Conservation (phyloP, 2,888 invertebrate genomes). For the Catocala fraxini region DNA sequence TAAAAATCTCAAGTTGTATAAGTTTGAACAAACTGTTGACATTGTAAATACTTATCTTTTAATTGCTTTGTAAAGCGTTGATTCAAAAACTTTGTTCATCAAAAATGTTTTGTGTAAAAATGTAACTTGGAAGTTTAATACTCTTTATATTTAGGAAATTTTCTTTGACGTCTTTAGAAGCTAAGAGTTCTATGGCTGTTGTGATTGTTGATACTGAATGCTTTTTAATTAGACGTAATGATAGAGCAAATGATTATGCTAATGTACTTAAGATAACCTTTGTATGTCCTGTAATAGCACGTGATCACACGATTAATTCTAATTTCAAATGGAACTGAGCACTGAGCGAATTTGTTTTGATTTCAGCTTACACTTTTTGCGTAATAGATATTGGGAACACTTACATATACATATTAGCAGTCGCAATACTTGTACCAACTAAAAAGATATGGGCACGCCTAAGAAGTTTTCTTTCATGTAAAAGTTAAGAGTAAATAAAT, state of each 20-base stretch:
- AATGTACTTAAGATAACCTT: slow-evolving; percentile 8
- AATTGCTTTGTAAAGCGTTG: slow-evolving; percentile 61
- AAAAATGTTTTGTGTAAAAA: slow-evolving; percentile 61
- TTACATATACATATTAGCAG: background rate
- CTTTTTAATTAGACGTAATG: slow-evolving; percentile 38
- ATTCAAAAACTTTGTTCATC: slow-evolving; percentile 65
- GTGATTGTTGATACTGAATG: slow-evolving; percentile 35
- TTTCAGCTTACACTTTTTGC: background rate
- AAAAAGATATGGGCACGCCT: background rate
- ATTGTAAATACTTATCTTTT: slow-evolving; percentile 53
- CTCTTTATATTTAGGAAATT: slow-evolving; percentile 42
- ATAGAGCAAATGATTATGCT: slow-evolving; percentile 21
- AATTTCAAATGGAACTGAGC: background rate
- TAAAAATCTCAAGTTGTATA: slow-evolving; percentile 41
- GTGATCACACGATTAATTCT: background rate
- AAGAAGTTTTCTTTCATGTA: slow-evolving; percentile 3
- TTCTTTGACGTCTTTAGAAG: slow-evolving; percentile 31
- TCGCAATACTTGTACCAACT: background rate
- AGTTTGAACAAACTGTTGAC: slow-evolving; percentile 28
- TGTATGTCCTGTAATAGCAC: slow-evolving; percentile 12
- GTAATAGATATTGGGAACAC: background rate
- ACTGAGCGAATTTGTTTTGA: background rate
- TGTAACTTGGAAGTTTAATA: slow-evolving; percentile 55
- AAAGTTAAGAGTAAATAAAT: background rate
- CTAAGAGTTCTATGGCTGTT: slow-evolving; percentile 34